Conservation (phyloP, 2,797 vertebrate genomes). For the Enteromius mattozi region DNA sequence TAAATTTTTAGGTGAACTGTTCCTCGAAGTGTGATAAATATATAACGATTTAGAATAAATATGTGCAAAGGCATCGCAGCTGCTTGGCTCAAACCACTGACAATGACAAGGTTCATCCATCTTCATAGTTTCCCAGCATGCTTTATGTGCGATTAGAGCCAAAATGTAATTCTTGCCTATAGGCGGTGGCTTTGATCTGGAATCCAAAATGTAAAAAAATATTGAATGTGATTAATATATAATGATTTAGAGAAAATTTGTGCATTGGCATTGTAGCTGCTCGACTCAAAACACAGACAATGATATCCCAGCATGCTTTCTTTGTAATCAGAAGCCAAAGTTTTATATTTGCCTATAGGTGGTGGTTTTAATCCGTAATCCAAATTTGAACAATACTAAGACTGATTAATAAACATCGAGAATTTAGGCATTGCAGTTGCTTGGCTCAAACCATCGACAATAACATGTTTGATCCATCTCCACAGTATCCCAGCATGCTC, state of each 20-base stretch:
- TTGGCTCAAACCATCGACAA: not conserved
- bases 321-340: not conserved
- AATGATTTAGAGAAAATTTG: not conserved
- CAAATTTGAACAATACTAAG: not conserved
- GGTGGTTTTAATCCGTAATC: not conserved
- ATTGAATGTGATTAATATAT: not conserved
- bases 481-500: slow-evolving; percentile 38
- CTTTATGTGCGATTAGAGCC: not conserved
- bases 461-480: slow-evolving; percentile 26
- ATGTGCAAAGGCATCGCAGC: not conserved
- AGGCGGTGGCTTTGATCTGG: not conserved
- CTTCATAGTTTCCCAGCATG: slow-evolving; percentile 17
- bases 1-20: too few species aligned
- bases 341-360: not conserved
- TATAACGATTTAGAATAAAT: not conserved
- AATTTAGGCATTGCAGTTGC: not conserved
- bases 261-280: not conserved
- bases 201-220: not conserved
- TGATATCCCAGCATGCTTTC: slow-evolving; percentile 29
- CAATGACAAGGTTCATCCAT: not conserved
- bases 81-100: not conserved
- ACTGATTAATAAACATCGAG: not conserved
- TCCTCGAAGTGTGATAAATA: not conserved
- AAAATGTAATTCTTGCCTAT: not conserved
- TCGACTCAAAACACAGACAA: not conserved